Evolutionary conservation across 2,797 vertebrate genomes (phyloP).

Genomic region (Agapornis canus): DNA sequence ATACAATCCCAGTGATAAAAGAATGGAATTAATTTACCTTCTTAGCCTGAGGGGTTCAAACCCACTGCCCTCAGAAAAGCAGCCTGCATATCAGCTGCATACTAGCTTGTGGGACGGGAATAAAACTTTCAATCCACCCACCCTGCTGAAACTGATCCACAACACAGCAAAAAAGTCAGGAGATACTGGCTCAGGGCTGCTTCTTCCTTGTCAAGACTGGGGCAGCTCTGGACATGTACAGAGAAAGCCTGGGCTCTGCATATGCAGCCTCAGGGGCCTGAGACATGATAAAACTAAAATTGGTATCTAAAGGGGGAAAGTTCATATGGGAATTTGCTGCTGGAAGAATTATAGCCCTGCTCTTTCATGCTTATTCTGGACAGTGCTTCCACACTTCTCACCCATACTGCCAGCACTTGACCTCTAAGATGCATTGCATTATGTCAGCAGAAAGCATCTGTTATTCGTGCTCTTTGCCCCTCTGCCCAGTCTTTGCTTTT

Average conservation of each 20-base stretch:
- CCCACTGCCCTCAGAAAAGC: background rate
- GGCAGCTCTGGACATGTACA: slow-evolving; percentile 32
- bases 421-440: background rate
- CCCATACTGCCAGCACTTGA: accelerated
- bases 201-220: background rate
- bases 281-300: background rate
- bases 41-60: background rate
- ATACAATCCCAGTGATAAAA: background rate
- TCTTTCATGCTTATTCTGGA: background rate
- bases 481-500: background rate
- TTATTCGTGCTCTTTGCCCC: background rate
- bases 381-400: background rate
- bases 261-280: background rate
- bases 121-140: background rate
- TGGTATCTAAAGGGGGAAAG: background rate
- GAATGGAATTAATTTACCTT: background rate
- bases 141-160: background rate
- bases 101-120: background rate
- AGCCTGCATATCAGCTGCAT: background rate
- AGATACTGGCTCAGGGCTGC: background rate
- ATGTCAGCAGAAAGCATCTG: background rate
- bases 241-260: background rate
- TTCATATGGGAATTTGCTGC: background rate
- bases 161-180: background rate
- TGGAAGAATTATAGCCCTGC: background rate